Evolutionary conservation across 2,113 vertebrate species (phyloP).

Genomic region (Dinomys branickii): DNA sequence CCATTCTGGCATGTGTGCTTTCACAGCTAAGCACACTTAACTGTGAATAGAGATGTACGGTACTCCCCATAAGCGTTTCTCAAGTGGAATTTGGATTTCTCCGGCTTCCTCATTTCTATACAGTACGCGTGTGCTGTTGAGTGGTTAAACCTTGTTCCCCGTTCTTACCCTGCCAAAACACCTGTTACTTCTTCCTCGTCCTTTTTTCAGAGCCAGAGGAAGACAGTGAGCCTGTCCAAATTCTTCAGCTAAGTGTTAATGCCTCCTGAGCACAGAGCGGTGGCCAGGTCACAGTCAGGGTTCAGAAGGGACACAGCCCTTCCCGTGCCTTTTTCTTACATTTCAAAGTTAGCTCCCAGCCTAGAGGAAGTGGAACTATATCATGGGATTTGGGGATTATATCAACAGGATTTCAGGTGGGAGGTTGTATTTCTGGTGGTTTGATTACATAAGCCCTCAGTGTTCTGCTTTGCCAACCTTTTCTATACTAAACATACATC

Average conservation of each 20-base stretch:
- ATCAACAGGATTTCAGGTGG: slow-evolving; percentile 48
- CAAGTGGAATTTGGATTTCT: slow-evolving; percentile 5
- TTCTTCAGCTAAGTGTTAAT: slow-evolving; percentile 69
- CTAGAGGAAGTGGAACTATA: slow-evolving; percentile 62
- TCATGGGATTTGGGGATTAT: slow-evolving; percentile 67
- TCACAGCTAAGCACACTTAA: neutral
- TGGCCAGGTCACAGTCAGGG: slow-evolving; percentile 60
- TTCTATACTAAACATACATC: neutral
- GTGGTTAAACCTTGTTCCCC: neutral
- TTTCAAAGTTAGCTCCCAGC: slow-evolving; percentile 74
- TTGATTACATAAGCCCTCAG: slow-evolving; percentile 20
- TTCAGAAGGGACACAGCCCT: slow-evolving; percentile 32
- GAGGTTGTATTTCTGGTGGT: neutral
- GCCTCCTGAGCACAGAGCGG: neutral
- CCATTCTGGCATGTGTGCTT: neutral
- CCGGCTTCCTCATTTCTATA: neutral
- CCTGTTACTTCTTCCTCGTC: slow-evolving; percentile 66
- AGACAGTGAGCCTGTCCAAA: neutral
- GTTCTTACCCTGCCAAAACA: slow-evolving; percentile 37
- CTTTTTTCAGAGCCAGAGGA: slow-evolving; percentile 39
- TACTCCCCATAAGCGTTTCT: neutral
- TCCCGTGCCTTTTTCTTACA: slow-evolving; percentile 72
- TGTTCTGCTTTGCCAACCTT: slow-evolving; percentile 34
- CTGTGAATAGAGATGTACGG: neutral
- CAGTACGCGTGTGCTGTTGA: neutral